Conservation (phyloP, 2,797 vertebrate species). For the Epinephelus awoara region DNA sequence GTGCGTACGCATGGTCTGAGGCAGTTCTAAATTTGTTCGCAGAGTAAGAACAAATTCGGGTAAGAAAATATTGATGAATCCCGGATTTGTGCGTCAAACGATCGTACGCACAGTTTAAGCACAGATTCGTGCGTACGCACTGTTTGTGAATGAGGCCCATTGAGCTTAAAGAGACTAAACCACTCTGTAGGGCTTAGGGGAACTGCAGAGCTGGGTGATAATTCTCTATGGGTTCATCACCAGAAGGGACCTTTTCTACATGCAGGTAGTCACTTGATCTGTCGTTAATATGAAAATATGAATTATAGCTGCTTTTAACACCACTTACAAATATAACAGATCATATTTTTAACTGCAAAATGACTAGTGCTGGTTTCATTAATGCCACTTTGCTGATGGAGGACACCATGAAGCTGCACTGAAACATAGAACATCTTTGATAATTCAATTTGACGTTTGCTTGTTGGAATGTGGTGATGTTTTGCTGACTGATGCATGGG, state of each 20-base stretch:
- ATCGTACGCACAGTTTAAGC: too few species aligned
- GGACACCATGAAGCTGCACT: not conserved
- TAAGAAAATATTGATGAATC: too few species aligned
- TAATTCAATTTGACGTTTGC: slow-evolving; percentile 41
- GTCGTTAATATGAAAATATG: not conserved
- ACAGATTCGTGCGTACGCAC: too few species aligned
- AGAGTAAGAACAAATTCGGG: too few species aligned
- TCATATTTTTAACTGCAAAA: rapidly evolving
- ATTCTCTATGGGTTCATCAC: not conserved
- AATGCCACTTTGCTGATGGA: not conserved
- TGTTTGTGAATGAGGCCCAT: too few species aligned
- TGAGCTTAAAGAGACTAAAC: not conserved
- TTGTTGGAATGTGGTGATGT: slow-evolving; percentile 39
- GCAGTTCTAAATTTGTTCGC: too few species aligned
- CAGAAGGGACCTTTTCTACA: not conserved
- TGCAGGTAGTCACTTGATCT: not conserved
- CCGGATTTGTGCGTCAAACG: too few species aligned
- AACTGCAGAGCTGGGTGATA: not conserved
- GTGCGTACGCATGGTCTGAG: too few species aligned
- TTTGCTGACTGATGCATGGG: slow-evolving; percentile 19
- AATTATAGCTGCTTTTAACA: not conserved
- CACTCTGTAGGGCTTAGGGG: not conserved
- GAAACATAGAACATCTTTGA: not conserved
- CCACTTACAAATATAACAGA: not conserved
- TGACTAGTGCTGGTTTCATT: not conserved